Evolutionary conservation across 1,140 invertebrate genomes (phyloP).

Genomic region (Potamilus streckersoni): DNA sequence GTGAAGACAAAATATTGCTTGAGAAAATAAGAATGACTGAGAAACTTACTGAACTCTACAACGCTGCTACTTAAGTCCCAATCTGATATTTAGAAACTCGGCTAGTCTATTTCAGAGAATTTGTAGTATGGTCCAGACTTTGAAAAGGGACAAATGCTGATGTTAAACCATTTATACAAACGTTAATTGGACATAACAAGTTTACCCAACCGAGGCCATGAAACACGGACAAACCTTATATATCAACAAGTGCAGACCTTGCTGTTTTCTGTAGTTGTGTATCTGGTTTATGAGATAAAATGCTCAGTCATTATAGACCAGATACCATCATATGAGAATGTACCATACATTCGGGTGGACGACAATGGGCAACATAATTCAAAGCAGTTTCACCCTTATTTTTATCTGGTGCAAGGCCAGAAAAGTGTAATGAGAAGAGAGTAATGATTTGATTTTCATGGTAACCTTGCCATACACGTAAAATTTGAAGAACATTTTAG

Average conservation of each 20-base stretch:
- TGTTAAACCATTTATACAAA: neutral
- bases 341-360: constrained; percentile 3
- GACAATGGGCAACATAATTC: neutral
- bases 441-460: constrained; percentile 24
- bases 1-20: neutral
- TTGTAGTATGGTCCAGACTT: neutral
- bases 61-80: neutral
- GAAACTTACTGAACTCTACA: neutral
- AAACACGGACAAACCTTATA: constrained; percentile 20
- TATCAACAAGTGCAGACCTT: constrained; percentile 23
- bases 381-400: constrained; percentile 3
- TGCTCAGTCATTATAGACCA: constrained; percentile 21
- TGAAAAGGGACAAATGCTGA: constrained; percentile 9
- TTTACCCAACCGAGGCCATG: constrained; percentile 9
- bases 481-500: constrained; percentile 8
- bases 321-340: constrained; percentile 6
- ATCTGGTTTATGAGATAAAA: constrained; percentile 16
- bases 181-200: constrained; percentile 1
- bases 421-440: constrained; percentile 4
- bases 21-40: neutral
- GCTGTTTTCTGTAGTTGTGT: constrained; percentile 8
- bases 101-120: constrained; percentile 13
- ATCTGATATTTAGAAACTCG: constrained; percentile 4
- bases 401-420: constrained; percentile 19
- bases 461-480: neutral